Percentiles rank a stretch among this genome's conserved stretches.
Conservation (phyloP, 1,140 invertebrate genomes). For the Neoseiulus cucumeris region DNA sequence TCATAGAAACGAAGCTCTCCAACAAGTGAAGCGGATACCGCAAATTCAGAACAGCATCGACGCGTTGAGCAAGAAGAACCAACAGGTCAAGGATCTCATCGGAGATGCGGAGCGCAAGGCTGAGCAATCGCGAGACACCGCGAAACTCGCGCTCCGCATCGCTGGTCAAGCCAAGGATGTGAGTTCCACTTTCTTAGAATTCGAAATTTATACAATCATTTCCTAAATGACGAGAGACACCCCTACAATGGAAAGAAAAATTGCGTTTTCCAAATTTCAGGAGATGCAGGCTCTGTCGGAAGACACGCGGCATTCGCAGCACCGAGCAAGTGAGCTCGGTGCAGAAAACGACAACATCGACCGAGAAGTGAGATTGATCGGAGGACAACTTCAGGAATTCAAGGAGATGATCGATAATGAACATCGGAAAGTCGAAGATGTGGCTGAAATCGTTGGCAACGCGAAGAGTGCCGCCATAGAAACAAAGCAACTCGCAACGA, state of each 20-base stretch:
- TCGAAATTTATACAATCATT: too few relatives aligned
- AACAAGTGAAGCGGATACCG: slow-evolving; percentile 28
- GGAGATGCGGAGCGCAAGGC: slow-evolving; percentile 53
- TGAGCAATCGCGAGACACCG: slow-evolving; percentile 45
- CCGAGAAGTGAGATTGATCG: not conserved
- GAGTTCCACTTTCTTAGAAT: too few relatives aligned
- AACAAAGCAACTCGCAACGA: slow-evolving; percentile 52
- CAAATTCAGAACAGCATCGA: slow-evolving; percentile 39
- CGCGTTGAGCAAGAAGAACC: slow-evolving; percentile 39
- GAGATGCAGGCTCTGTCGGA: not conserved
- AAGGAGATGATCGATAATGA: not conserved
- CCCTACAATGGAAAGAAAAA: too few relatives aligned
- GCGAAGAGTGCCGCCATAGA: slow-evolving; percentile 56
- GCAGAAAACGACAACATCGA: not conserved
- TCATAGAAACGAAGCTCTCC: slow-evolving; percentile 35
- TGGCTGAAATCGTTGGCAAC: slow-evolving; percentile 46
- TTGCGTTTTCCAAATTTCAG: too few relatives aligned
- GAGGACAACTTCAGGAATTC: not conserved
- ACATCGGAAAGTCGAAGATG: slow-evolving; percentile 31
- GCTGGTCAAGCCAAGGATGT: slow-evolving; percentile 17
- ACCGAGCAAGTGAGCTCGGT: not conserved
- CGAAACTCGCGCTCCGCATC: slow-evolving; percentile 49
- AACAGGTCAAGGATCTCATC: slow-evolving; percentile 34
- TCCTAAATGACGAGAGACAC: too few relatives aligned
- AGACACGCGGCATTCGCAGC: not conserved